Percentiles rank a stretch among this genome's conserved stretches.
phyloP scores from a whole-genome alignment of 2,113 vertebrate species.

The Herpetotheres cachinnans region DNA sequence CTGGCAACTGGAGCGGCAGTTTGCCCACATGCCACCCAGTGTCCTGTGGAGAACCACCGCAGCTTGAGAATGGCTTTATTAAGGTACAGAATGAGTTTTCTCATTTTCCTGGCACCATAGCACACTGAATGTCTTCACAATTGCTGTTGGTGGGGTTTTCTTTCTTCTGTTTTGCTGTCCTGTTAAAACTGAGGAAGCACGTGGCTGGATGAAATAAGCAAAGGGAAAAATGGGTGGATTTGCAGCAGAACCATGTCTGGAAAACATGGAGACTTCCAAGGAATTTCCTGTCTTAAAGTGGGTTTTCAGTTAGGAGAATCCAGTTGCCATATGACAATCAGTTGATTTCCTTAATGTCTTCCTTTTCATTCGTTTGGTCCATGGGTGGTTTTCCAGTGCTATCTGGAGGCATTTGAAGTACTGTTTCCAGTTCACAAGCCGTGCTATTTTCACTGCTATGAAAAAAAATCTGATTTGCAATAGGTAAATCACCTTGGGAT shows the following conservation, averaged over 20 bases:
- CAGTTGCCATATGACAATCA: neutral
- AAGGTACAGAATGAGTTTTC: constrained; percentile 76
- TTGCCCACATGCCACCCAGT: constrained; percentile 90
- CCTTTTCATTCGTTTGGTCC: neutral
- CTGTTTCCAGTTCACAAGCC: neutral
- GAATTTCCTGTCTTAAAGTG: neutral
- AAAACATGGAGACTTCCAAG: neutral
- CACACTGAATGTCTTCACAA: neutral
- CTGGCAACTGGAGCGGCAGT: constrained; percentile 88
- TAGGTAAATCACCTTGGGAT: neutral
- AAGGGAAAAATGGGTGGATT: neutral
- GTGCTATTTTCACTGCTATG: neutral
- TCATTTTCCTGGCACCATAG: neutral
- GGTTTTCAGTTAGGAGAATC: neutral
- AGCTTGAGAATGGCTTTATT: constrained; percentile 84
- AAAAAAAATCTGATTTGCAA: neutral
- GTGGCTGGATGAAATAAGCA: neutral
- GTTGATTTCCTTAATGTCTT: neutral
- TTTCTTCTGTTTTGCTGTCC: neutral
- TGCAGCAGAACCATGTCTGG: neutral
- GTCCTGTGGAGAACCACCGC: constrained; percentile 80
- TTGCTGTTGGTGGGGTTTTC: neutral
- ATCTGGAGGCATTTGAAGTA: neutral
- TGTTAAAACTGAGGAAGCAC: neutral
- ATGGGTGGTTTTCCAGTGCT: neutral